Conservation (phyloP, 1,140 invertebrate genomes). For the Caenorhabditis remanei region DNA sequence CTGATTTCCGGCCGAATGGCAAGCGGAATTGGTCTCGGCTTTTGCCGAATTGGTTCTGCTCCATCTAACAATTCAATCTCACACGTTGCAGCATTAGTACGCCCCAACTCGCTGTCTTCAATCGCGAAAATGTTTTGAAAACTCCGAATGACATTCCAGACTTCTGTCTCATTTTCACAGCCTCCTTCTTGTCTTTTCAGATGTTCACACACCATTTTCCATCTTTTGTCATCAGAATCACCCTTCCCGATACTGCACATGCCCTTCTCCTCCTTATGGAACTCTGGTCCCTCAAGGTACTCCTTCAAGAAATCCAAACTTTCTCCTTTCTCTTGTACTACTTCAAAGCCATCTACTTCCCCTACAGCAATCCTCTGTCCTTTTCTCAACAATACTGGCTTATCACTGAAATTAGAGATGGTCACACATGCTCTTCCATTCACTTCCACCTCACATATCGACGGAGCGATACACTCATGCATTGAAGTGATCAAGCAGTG, state of each 20-base stretch:
- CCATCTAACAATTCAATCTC: not conserved
- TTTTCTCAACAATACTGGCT: not conserved
- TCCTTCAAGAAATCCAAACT: not conserved
- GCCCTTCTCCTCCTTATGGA: not conserved
- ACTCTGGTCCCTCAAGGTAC: too few species aligned
- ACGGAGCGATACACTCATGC: not conserved
- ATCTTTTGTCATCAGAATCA: not conserved
- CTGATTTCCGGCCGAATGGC: constrained; percentile 5
- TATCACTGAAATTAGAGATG: not conserved
- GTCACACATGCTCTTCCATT: too few species aligned
- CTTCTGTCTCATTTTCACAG: not conserved
- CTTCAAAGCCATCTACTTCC: not conserved
- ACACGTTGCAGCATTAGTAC: not conserved
- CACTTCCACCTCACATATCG: not conserved
- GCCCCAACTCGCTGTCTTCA: constrained; percentile 14
- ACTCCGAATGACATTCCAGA: not conserved
- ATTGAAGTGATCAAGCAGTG: not conserved
- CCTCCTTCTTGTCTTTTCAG: not conserved
- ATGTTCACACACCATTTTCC: not conserved
- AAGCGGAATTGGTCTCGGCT: constrained; percentile 1
- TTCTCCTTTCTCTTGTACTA: not conserved
- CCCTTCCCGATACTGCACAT: not conserved
- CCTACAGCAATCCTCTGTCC: not conserved
- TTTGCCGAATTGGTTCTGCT: constrained; percentile 32
- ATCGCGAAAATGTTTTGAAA: constrained; percentile 42